phyloP scores from a whole-genome alignment of 2,888 invertebrate species.

The Pyralis farinalis region DNA sequence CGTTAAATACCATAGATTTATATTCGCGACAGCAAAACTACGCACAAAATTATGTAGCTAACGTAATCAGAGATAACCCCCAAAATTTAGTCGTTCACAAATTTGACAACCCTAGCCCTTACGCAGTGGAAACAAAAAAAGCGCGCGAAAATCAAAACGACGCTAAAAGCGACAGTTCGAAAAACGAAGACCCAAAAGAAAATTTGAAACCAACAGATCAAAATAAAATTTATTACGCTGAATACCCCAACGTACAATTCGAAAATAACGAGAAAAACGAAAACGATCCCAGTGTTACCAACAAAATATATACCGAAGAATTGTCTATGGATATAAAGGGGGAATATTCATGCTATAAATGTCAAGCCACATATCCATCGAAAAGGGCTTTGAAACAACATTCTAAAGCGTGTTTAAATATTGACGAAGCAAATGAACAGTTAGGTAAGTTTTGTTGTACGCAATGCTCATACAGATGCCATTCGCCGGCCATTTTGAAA shows the following conservation, averaged over 20 bases:
- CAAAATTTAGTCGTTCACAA: slow-evolving; percentile 66
- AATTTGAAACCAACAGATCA: slow-evolving; percentile 58
- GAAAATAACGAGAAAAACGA: slow-evolving; percentile 32
- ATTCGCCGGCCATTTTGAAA: slow-evolving; percentile 73
- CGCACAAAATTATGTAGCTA: slow-evolving; percentile 42
- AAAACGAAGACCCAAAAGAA: slow-evolving; percentile 59
- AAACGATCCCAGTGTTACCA: slow-evolving; percentile 35
- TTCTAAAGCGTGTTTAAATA: slow-evolving; percentile 46
- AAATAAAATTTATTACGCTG: slow-evolving; percentile 51
- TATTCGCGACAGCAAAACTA: slow-evolving; percentile 54
- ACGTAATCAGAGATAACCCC: slow-evolving; percentile 50
- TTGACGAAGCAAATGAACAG: slow-evolving; percentile 41
- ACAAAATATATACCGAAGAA: slow-evolving; percentile 45
- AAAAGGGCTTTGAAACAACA: slow-evolving; percentile 65
- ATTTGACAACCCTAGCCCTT: slow-evolving; percentile 54
- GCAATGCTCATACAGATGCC: slow-evolving; percentile 70
- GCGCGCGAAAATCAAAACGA: slow-evolving; percentile 32
- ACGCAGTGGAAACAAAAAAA: slow-evolving; percentile 54
- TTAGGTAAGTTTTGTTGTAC: slow-evolving; percentile 61
- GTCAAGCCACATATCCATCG: slow-evolving; percentile 57
- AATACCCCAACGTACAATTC: slow-evolving; percentile 19
- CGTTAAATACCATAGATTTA: slow-evolving; percentile 43
- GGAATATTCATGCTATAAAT: slow-evolving; percentile 63
- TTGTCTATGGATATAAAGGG: slow-evolving; percentile 58
- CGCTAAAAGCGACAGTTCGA: slow-evolving; percentile 32